Evolutionary conservation across 2,888 invertebrate genomes (phyloP).

Genomic region (Macrosiphum euphorbiae): DNA sequence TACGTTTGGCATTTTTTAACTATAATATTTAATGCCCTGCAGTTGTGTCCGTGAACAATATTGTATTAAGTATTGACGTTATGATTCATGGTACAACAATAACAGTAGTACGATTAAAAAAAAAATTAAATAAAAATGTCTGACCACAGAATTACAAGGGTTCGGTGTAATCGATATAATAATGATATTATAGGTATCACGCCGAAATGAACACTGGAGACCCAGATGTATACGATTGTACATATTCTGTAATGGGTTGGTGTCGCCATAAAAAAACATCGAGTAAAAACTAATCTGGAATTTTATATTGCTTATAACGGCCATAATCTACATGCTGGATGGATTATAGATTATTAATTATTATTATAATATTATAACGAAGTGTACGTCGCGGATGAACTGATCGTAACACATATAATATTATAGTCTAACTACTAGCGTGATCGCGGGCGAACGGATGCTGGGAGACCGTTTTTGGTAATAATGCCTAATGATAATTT

Average conservation of each 20-base stretch:
- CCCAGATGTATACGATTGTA: neutral
- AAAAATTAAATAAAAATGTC: neutral
- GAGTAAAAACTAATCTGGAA: neutral
- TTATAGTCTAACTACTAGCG: neutral
- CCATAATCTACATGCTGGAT: neutral
- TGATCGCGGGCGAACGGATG: neutral
- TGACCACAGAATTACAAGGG: neutral
- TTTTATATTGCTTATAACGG: neutral
- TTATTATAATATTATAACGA: neutral
- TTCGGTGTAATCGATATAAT: neutral
- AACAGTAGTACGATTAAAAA: neutral
- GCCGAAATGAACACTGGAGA: neutral
- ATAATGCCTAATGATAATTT: neutral
- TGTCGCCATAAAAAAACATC: neutral
- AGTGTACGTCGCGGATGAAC: neutral
- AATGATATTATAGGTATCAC: neutral
- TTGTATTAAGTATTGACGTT: neutral
- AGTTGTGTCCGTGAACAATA: neutral
- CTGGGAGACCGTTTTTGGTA: neutral
- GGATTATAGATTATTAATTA: neutral
- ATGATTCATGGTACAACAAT: neutral
- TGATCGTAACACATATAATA: neutral
- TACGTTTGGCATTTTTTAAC: neutral
- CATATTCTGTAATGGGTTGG: neutral
- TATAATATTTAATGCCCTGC: neutral